These are phyloP conservation scores for Drosophila yooni DNA, from an alignment of 2,888 invertebrate species.

Conservation along the genomic window DNA sequence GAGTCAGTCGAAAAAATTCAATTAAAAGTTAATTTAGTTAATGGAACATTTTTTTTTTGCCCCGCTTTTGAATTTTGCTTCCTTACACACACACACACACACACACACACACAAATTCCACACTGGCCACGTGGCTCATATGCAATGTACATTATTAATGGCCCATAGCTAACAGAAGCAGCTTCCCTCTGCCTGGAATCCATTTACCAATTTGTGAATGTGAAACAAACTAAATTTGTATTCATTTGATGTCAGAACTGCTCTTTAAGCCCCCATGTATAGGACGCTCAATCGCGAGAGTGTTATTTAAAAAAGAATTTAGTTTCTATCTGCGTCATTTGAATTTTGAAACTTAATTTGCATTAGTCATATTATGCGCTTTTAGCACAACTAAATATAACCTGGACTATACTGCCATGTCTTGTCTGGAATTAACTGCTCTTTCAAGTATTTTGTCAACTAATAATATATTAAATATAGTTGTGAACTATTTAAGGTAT, in stretches of 20 bases:
- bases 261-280: constrained; percentile 1
- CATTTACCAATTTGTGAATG: constrained; percentile 15
- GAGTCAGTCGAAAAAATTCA: constrained; percentile 67
- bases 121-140: constrained; percentile 43
- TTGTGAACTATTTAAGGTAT: neutral
- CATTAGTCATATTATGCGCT: neutral
- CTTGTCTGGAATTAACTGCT: too few species aligned
- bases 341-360: neutral
- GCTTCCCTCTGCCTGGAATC: neutral
- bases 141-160: constrained; percentile 42
- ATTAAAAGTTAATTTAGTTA: constrained; percentile 79
- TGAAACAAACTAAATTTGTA: constrained; percentile 37
- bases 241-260: constrained; percentile 14
- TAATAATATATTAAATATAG: too few species aligned
- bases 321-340: neutral
- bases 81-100: neutral
- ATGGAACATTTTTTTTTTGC: constrained; percentile 60
- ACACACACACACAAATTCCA: constrained; percentile 5
- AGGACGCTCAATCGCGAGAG: too few species aligned
- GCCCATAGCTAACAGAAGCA: neutral
- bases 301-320: neutral
- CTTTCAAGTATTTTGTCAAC: neutral
- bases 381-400: neutral
- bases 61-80: constrained; percentile 53
- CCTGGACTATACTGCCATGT: too few species aligned